Conservation (phyloP, 2,888 invertebrate genomes). For the Notodonta ziczac region DNA sequence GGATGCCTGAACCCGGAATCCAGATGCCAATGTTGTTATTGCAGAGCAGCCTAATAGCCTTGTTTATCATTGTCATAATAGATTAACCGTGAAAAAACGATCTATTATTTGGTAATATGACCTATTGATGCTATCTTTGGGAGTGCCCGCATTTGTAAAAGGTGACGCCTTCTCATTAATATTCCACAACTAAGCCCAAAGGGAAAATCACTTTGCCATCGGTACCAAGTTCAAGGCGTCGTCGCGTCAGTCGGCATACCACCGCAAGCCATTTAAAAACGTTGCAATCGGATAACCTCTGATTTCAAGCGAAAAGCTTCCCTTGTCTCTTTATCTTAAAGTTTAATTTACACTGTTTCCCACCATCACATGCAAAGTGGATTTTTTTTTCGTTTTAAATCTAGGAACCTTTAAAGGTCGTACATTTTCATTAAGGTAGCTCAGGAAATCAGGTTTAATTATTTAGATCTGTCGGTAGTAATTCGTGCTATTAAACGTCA, state of each 20-base stretch:
- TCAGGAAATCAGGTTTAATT: slow-evolving; percentile 66
- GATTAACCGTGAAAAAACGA: slow-evolving; percentile 16
- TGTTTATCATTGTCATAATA: slow-evolving; percentile 32
- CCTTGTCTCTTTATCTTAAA: slow-evolving; percentile 35
- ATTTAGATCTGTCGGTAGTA: slow-evolving; percentile 53
- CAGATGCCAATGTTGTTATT: slow-evolving; percentile 48
- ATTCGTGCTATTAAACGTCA: slow-evolving; percentile 45
- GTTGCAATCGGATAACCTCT: slow-evolving; percentile 17
- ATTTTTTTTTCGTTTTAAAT: slow-evolving; percentile 52
- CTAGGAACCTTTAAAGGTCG: slow-evolving; percentile 69
- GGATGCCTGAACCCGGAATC: slow-evolving; percentile 77
- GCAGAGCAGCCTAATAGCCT: slow-evolving; percentile 36
- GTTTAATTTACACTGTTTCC: slow-evolving; percentile 41
- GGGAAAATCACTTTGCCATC: slow-evolving; percentile 39
- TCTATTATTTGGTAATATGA: slow-evolving; percentile 19
- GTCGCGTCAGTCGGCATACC: slow-evolving; percentile 47
- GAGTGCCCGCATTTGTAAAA: not conserved
- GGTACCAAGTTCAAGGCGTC: slow-evolving; percentile 55
- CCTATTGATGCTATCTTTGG: too few relatives aligned
- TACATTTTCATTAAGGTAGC: slow-evolving; percentile 58
- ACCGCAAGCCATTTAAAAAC: slow-evolving; percentile 44
- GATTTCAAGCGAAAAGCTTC: slow-evolving; percentile 27
- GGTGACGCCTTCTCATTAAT: not conserved
- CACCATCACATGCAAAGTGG: slow-evolving; percentile 10
- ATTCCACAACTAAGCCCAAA: slow-evolving; percentile 12